These are phyloP conservation scores for Heliangelus exortis DNA, from an alignment of 2,797 vertebrate genomes.

Conservation along the genomic window DNA sequence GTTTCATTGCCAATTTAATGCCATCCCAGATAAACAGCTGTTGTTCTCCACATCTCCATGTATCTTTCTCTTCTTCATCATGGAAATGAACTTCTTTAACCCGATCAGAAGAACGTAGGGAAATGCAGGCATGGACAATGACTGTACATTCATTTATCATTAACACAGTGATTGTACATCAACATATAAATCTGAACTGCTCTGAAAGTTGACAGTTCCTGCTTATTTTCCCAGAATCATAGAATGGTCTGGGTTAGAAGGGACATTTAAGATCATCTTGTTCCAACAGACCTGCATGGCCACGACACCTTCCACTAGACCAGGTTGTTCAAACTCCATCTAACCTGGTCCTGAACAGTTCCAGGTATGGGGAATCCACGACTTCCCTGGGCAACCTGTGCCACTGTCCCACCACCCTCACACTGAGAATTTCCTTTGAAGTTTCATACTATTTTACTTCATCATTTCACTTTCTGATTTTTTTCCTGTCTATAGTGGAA, in stretches of 20 bases:
- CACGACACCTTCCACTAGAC: no score
- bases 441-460: not conserved
- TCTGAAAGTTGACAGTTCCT: not conserved
- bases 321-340: no score
- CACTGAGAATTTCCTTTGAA: not conserved
- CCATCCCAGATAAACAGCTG: not conserved
- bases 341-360: no score
- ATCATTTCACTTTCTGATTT: not conserved
- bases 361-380: no score
- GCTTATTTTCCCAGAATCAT: not conserved
- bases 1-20: not conserved
- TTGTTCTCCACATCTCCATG: rapidly evolving
- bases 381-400: no score
- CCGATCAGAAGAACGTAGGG: not conserved
- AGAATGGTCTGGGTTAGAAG: no score
- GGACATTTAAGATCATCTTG: no score
- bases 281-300: no score
- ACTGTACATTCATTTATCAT: not conserved
- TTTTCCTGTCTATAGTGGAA: not conserved
- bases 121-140: not conserved
- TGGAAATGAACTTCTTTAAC: not conserved
- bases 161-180: not conserved
- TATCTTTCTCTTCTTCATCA: not conserved
- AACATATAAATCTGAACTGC: not conserved
- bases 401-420: no score